These are phyloP conservation scores for Hippocampus barbouri DNA, from an alignment of 2,113 vertebrate genomes.

Conservation along the genomic window DNA sequence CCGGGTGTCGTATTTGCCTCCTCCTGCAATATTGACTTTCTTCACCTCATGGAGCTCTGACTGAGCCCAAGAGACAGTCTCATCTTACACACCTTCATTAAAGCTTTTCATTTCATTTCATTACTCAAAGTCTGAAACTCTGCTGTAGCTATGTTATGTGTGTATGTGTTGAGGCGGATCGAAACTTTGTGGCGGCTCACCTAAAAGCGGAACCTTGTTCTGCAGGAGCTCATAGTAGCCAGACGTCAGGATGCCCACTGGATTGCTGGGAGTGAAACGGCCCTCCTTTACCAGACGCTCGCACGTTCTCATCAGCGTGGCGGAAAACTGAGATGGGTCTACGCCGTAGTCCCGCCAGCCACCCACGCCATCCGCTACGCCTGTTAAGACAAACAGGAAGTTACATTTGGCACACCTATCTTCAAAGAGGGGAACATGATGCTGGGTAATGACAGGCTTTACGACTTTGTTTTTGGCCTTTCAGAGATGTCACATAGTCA, in stretches of 20 bases:
- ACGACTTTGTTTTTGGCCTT: too few relatives aligned
- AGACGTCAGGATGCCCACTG: constrained; percentile 92
- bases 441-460: background rate
- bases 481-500: too few relatives aligned
- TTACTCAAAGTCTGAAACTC: too few relatives aligned
- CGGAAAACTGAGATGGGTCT: constrained; percentile 97
- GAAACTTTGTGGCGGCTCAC: constrained; percentile 70
- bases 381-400: constrained; percentile 58
- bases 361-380: constrained; percentile 95
- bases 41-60: constrained; percentile 22
- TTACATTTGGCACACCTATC: background rate
- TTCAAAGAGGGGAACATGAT: background rate
- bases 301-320: constrained; percentile 94
- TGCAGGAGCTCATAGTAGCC: constrained; percentile 95
- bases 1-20: constrained; percentile 25
- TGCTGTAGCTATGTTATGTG: too few relatives aligned
- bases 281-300: constrained; percentile 96
- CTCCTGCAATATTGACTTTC: constrained; percentile 18
- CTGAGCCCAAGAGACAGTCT: background rate
- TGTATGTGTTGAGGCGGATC: background rate
- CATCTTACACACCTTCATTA: background rate
- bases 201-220: constrained; percentile 97
- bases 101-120: too few relatives aligned
- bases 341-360: constrained; percentile 99
- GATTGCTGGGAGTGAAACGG: constrained; percentile 88